Base-by-base conservation (phyloP, 2,797 vertebrate species). In the Choloepus didactylus region DNA sequence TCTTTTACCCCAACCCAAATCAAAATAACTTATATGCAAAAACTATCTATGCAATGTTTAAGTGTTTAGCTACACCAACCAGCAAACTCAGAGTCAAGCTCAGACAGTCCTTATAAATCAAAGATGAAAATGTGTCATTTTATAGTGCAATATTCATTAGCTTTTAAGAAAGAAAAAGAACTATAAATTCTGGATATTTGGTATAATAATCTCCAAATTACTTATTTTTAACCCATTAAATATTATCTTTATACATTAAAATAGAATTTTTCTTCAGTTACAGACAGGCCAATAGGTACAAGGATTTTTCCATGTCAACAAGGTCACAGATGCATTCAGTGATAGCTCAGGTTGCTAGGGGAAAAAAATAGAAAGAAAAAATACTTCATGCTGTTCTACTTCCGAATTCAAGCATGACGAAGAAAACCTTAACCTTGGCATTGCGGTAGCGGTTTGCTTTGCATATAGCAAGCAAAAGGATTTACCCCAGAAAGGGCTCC, bases 401-500 rank as follows among this genome's bases (percentile, higher is more conserved):
- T 79, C 35, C 35, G 56, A 41, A 85, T 67, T 79, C 41, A 11
- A 77, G 27, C 49, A 54, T 69, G 72, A 90, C 38, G 35, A 35
- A 35, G 0, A 6, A 96, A 95, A 91, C 67, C 70, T 80, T 88
- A 93, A 31, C 38, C 64, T 77, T 80, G 93, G 19, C 92, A 66
- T 27, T 83, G 60, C 29, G 75, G 27, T 49, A 81, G 94, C 92
- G 77, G 93, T 77, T 89, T 56, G 84, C 96, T 95, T 93, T 96
- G 89, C 85, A 93, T 91, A 95, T 70, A 92, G 88, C 88, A 93
- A 96, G 91, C 54, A 95, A 96, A 93, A 95, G 77, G 64, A 94
- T 94, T 97, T 95, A 95, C 94, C 94, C 95, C 87, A 76, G 94
- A 97, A 96, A 97, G 96, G 96, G 93, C 79, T 96, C 93, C 96